Evolutionary conservation across 2,797 vertebrate genomes (phyloP), one percentile per base, ranked within the genome.

Genomic region (Rhodeus uyekii): DNA sequence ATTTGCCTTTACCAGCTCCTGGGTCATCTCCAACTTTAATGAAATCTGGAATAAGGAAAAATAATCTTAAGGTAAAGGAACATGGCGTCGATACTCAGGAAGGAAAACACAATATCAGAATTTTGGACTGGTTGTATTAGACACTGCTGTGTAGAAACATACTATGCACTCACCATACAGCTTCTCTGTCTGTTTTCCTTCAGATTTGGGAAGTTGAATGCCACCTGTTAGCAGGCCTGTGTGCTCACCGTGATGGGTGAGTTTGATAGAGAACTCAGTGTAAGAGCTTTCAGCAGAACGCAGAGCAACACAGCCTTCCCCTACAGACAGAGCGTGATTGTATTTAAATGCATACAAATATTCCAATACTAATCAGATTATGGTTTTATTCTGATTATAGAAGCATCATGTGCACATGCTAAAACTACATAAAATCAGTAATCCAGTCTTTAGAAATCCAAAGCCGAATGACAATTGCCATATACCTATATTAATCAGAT

Each of bases 171-270:
- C 92, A 99, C 98, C 98, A 0, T 99, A 99, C 34, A 99, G 89
- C 84, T 98, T 98, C 91, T 99, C 98, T 5, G 97, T 95, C 90
- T 94, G 95, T 79, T 97, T 99, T 72, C 96, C 95, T 84, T 96
- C 95, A 1, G 96, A 95, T 2, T 96, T 98, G 76, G 94, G 95
- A 55, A 99, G 89, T 87, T 97, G 96, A 85, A 99, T 97, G 87
- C 95, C 95, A 1, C 97, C 98, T 5, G 88, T 95, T 90, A 99
- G 93, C 19, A 89, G 86, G 5, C 98, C 98, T 0, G 95, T 98
- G 89, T 92, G 93, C 91, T 99, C 98, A 46, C 97, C 97, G 0
- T 98, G 97, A 89, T 99, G 98, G 39, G 97, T 98, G 87, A 99
- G 92, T 0, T 94, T 92, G 8, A 97, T 94, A 3, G 93, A 89